Conservation (phyloP, 2,888 invertebrate genomes). For the Lamproptera curius region DNA sequence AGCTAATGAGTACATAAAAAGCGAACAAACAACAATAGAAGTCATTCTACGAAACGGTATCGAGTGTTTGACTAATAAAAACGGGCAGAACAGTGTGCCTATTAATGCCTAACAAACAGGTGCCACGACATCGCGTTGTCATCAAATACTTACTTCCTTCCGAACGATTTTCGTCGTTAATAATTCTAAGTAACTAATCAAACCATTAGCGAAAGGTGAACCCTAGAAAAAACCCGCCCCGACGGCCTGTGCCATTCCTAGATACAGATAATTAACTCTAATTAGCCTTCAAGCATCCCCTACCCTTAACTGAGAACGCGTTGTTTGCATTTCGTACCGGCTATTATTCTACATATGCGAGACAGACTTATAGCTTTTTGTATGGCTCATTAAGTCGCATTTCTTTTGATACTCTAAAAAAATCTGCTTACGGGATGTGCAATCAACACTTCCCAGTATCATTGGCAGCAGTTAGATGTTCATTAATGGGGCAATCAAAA, state of each 20-base stretch:
- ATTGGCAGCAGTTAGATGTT: not conserved
- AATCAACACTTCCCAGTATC: conserved; percentile 3
- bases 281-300: conserved; percentile 6
- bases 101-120: conserved; percentile 4
- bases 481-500: too few relatives aligned
- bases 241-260: conserved; percentile 1
- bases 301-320: conserved; percentile 3
- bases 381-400: conserved; percentile 36
- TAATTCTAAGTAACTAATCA: conserved; percentile 14
- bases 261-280: conserved; percentile 14
- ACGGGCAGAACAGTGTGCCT: too few relatives aligned
- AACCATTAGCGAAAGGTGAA: conserved; percentile 15
- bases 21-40: too few relatives aligned
- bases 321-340: not conserved
- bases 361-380: conserved; percentile 20
- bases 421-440: not conserved
- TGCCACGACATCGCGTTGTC: conserved; percentile 3
- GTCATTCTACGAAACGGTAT: too few relatives aligned
- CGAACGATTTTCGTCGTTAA: conserved; percentile 7
- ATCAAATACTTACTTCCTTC: conserved; percentile 1
- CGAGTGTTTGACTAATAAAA: too few relatives aligned
- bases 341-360: not conserved
- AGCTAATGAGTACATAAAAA: too few relatives aligned
- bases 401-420: conserved; percentile 8
- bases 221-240: conserved; percentile 6